phyloP scores from a whole-genome alignment of 2,113 vertebrate genomes.

The Tachysurus fulvidraco region DNA sequence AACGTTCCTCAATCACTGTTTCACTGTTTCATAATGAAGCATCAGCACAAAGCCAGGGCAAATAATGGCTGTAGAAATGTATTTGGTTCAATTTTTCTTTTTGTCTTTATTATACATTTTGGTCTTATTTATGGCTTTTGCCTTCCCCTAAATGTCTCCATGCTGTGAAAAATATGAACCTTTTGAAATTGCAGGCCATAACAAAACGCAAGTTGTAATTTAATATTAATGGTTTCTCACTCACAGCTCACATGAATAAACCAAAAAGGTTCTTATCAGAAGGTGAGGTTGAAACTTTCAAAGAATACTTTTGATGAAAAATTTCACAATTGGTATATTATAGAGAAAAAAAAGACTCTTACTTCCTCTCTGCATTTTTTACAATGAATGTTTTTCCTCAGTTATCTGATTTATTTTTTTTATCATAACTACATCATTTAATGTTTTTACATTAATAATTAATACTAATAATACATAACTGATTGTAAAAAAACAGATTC shows the following conservation, averaged over 20 bases:
- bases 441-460: neutral
- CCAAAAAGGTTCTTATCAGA: neutral
- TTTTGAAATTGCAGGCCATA: neutral
- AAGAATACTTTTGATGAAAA: neutral
- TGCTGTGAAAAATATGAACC: neutral
- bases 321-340: neutral
- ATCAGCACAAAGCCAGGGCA: neutral
- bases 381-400: neutral
- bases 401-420: neutral
- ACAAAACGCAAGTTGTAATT: neutral
- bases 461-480: neutral
- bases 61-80: slow-evolving; percentile 18
- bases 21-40: neutral
- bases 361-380: neutral
- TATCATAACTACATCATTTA: neutral
- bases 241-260: neutral
- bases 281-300: neutral
- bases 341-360: too few relatives aligned
- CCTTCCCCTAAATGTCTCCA: neutral
- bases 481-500: neutral
- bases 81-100: neutral
- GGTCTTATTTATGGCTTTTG: neutral
- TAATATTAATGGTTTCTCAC: slow-evolving; percentile 4
- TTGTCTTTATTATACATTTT: neutral
- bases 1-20: slow-evolving; percentile 13